Evolutionary conservation across 2,888 invertebrate genomes (phyloP).

Genomic region (Biston betularia): DNA sequence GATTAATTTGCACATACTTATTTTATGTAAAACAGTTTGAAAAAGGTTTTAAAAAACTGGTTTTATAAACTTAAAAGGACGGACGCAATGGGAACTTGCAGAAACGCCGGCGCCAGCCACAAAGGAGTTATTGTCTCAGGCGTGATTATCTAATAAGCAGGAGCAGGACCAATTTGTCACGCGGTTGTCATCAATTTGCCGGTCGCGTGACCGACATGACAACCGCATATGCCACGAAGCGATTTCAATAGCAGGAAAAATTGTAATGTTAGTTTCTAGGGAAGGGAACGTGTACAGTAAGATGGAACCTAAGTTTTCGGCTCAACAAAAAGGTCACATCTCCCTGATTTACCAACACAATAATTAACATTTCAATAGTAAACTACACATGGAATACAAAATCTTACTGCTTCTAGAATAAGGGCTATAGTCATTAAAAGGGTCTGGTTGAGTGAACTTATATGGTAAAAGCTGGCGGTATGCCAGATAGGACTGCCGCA

Average conservation of each 20-base stretch:
- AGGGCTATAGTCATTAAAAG: constrained; percentile 7
- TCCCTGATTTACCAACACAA: constrained; percentile 42
- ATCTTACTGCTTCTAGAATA: constrained; percentile 8
- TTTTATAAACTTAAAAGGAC: not conserved
- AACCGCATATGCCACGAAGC: constrained; percentile 32
- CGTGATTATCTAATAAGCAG: constrained; percentile 51
- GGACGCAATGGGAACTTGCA: not conserved
- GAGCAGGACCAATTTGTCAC: constrained; percentile 44
- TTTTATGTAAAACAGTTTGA: too few relatives aligned
- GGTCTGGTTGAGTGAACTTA: not conserved
- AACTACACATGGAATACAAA: not conserved
- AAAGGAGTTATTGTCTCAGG: constrained; percentile 39
- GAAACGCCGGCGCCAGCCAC: constrained; percentile 52
- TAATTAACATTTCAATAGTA: constrained; percentile 36
- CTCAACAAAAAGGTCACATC: constrained; percentile 22
- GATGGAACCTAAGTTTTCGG: not conserved
- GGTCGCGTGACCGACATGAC: constrained; percentile 32
- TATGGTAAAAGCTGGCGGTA: constrained; percentile 36
- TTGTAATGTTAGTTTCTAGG: not conserved
- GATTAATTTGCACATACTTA: not conserved
- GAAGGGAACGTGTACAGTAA: not conserved
- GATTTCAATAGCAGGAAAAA: constrained; percentile 1
- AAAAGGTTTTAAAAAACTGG: too few relatives aligned
- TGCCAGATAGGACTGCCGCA: constrained; percentile 43
- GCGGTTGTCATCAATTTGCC: constrained; percentile 42